A percentile compares a stretch with the other conserved stretches of the same genome.
These are phyloP conservation scores for Nothobranchius kuhntae DNA, from an alignment of 2,113 vertebrate species.

Conservation along the genomic window DNA sequence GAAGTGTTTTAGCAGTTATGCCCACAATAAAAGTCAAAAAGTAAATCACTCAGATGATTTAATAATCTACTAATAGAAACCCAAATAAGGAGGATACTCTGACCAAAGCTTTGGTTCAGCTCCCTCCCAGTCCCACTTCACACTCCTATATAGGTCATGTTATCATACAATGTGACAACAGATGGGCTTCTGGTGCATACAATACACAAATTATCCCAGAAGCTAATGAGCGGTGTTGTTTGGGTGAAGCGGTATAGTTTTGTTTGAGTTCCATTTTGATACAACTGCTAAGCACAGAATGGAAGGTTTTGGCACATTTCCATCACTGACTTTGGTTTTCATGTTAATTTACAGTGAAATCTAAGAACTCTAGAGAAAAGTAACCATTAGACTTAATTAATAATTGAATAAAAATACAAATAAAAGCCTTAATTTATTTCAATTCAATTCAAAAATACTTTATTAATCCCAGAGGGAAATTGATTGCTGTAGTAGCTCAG, in stretches of 20 bases:
- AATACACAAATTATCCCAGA: slow-evolving; percentile 25
- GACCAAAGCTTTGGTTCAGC: slow-evolving; percentile 54
- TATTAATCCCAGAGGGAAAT: too few relatives aligned
- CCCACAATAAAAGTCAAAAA: neutral
- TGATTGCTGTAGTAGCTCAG: too few relatives aligned
- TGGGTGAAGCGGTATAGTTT: slow-evolving; percentile 24
- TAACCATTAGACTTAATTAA: too few relatives aligned
- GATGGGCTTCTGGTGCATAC: slow-evolving; percentile 15
- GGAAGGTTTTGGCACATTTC: too few relatives aligned
- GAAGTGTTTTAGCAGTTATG: slow-evolving; percentile 2
- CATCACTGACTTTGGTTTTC: neutral
- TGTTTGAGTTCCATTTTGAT: neutral
- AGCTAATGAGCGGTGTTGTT: slow-evolving; percentile 28
- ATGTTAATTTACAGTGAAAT: neutral
- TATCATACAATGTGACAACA: slow-evolving; percentile 45
- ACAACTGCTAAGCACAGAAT: neutral
- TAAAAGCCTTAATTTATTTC: too few relatives aligned
- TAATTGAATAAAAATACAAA: too few relatives aligned
- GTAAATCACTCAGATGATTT: slow-evolving; percentile 2
- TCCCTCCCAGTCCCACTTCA: slow-evolving; percentile 58
- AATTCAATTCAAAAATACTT: too few relatives aligned
- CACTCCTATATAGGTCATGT: slow-evolving; percentile 55
- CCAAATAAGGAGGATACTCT: slow-evolving; percentile 56
- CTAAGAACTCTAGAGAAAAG: neutral
- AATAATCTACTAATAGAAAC: slow-evolving; percentile 50